phyloP scores from a whole-genome alignment of 2,113 vertebrate genomes.

The Rhinopomastus cyanomelas region DNA sequence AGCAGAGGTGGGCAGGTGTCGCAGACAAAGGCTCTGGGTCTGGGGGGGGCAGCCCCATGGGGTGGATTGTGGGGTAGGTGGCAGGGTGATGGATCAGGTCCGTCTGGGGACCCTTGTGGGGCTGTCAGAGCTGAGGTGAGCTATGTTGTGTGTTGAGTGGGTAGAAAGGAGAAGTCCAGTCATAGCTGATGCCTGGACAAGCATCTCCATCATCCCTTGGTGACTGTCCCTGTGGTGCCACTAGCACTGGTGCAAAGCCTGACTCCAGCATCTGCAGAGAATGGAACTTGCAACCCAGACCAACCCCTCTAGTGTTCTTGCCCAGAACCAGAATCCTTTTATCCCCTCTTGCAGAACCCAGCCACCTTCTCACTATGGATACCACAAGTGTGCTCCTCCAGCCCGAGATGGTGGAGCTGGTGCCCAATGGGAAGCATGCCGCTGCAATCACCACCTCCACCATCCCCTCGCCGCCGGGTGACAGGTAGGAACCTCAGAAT shows the following conservation, averaged over 20 bases:
- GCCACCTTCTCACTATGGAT: constrained; percentile 31
- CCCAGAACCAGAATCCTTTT: neutral
- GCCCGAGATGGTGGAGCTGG: constrained; percentile 79
- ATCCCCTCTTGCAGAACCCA: constrained; percentile 34
- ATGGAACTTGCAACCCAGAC: neutral
- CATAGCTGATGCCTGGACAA: neutral
- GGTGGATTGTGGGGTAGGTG: rapidly evolving
- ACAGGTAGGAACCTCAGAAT: constrained; percentile 56
- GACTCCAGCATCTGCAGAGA: neutral
- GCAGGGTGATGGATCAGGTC: neutral
- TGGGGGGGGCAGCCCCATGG: neutral
- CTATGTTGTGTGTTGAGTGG: neutral
- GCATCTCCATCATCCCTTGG: neutral
- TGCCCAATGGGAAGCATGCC: constrained; percentile 76
- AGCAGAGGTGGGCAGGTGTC: neutral
- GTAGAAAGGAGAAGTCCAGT: neutral
- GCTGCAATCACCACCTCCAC: neutral
- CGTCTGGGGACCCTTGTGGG: rapidly evolving
- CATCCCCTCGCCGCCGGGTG: neutral
- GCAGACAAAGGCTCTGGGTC: neutral
- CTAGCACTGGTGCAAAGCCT: neutral
- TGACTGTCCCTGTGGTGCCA: neutral
- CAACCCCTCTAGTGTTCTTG: neutral
- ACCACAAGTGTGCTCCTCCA: constrained; percentile 57
- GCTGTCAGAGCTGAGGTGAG: neutral